Percentiles rank a stretch among this genome's conserved stretches.
Conservation (phyloP, 2,888 invertebrate genomes). For the Andrena bucephala region DNA sequence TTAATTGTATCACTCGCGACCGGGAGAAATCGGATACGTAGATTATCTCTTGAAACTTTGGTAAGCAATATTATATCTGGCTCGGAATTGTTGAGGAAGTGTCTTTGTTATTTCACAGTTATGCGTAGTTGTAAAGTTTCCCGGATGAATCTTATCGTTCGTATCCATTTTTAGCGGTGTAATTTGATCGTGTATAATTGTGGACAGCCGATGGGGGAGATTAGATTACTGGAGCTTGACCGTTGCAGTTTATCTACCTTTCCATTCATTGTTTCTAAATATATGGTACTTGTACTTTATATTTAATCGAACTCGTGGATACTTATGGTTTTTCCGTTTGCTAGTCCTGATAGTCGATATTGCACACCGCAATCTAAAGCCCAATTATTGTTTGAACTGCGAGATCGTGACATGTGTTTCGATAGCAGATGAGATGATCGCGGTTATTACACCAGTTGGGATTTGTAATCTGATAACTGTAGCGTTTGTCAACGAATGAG, state of each 20-base stretch:
- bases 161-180: not conserved
- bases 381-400: not conserved
- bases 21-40: slow-evolving; percentile 17
- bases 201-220: slow-evolving; percentile 8
- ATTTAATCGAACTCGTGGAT: not conserved
- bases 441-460: not conserved
- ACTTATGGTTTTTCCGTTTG: not conserved
- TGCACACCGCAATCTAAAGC: too few species aligned
- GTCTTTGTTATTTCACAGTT: not conserved
- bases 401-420: not conserved
- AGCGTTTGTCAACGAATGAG: slow-evolving; percentile 2
- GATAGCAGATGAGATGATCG: not conserved
- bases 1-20: slow-evolving; percentile 1
- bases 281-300: not conserved
- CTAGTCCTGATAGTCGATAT: too few species aligned
- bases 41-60: not conserved
- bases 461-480: slow-evolving; percentile 23
- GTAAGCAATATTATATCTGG: not conserved
- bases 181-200: not conserved
- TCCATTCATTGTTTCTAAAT: not conserved
- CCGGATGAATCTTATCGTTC: not conserved
- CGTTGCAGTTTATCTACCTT: not conserved
- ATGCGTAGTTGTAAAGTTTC: not conserved
- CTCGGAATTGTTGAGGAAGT: not conserved
- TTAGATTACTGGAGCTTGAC: slow-evolving; percentile 23